phyloP scores from a whole-genome alignment of 64 coral and sea anemone genomes.

The Montipora efflorescens region DNA sequence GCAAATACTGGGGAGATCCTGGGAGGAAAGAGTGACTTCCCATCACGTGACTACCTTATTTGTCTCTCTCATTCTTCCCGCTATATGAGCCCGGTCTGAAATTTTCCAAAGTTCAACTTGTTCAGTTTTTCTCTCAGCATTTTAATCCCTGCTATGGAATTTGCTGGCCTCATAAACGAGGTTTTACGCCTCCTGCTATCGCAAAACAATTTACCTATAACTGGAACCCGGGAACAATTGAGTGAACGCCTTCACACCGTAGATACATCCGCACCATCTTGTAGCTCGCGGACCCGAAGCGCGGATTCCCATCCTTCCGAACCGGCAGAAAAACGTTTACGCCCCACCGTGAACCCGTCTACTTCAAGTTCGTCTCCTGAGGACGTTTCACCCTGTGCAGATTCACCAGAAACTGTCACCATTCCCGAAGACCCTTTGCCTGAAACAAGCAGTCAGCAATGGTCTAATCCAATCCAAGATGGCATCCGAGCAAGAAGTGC shows the following conservation, averaged over 20 bases:
- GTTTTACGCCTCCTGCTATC: not conserved
- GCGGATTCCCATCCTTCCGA: not conserved
- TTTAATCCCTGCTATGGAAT: not conserved
- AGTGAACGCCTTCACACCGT: not conserved
- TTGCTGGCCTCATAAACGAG: not conserved
- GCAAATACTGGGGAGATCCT: too few species aligned
- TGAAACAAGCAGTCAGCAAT: not conserved
- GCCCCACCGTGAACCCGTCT: not conserved
- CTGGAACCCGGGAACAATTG: not conserved
- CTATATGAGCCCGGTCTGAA: too few species aligned
- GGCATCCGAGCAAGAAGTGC: not conserved
- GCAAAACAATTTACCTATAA: not conserved
- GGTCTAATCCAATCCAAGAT: not conserved
- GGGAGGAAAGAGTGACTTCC: too few species aligned
- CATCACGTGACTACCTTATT: too few species aligned
- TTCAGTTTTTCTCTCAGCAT: too few species aligned
- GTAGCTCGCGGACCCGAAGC: not conserved
- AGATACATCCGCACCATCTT: not conserved
- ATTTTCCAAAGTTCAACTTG: too few species aligned
- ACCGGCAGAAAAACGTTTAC: not conserved
- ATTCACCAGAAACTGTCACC: not conserved
- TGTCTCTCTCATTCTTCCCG: too few species aligned
- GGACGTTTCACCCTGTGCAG: not conserved
- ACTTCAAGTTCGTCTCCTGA: not conserved
- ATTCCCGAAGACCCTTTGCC: not conserved